These are phyloP conservation scores for Pachycephala philippinensis DNA, from an alignment of 2,113 vertebrate genomes.

Conservation along the genomic window DNA sequence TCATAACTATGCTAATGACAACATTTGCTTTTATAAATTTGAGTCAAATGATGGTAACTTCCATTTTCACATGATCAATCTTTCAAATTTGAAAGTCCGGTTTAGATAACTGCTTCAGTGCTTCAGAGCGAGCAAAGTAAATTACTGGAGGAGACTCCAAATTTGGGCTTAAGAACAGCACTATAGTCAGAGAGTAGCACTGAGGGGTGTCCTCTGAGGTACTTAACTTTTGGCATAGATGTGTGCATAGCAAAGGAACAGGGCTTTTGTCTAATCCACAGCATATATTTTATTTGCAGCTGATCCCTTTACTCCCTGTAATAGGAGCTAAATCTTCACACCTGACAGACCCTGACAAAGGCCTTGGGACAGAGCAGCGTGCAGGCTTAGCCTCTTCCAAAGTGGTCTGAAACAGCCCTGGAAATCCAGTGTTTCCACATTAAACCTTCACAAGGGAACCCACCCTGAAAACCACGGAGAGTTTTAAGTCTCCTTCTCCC, in stretches of 20 bases:
- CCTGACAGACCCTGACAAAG: constrained; percentile 11
- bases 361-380: background rate
- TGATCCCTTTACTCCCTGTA: constrained; percentile 46
- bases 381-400: background rate
- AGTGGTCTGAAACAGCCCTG: background rate
- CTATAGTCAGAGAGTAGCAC: background rate
- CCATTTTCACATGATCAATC: background rate
- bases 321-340: constrained; percentile 62
- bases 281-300: constrained; percentile 39
- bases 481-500: background rate
- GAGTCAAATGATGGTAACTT: background rate
- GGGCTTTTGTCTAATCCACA: constrained; percentile 39
- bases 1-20: background rate
- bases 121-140: background rate
- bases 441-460: background rate
- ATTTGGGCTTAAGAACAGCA: background rate
- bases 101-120: background rate
- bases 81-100: background rate
- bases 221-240: constrained; percentile 30
- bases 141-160: background rate
- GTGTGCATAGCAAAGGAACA: background rate
- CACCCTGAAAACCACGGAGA: background rate
- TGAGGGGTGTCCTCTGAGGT: background rate
- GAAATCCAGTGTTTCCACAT: background rate
- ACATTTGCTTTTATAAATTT: background rate